Evolutionary conservation across 2,888 invertebrate genomes (phyloP).

Genomic region (Xestoiulus laeticollis): DNA sequence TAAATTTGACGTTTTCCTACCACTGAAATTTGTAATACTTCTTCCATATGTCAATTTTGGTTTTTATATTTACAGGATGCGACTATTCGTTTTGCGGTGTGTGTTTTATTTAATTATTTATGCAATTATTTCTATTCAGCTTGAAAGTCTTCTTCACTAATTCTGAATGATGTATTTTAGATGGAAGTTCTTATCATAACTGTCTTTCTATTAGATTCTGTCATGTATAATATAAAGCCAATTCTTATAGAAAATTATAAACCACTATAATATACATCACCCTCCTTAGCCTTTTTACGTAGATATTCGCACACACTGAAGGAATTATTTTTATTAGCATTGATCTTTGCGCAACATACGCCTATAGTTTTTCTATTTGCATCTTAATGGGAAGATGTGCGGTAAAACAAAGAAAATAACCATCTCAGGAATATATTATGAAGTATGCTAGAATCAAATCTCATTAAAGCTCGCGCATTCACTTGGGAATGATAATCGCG

Average conservation of each 20-base stretch:
- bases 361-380: constrained; percentile 2
- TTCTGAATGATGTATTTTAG: background rate
- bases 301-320: background rate
- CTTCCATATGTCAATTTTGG: background rate
- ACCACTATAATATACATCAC: background rate
- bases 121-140: background rate
- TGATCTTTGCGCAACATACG: constrained; percentile 21
- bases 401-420: constrained; percentile 32
- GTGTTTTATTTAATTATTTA: constrained; percentile 3
- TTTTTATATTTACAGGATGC: background rate
- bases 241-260: background rate
- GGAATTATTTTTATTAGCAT: constrained; percentile 24
- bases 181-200: background rate
- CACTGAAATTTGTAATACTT: background rate
- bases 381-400: background rate
- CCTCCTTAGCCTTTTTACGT: background rate
- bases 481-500: constrained; percentile 11
- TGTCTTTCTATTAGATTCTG: background rate
- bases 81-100: background rate
- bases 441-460: constrained; percentile 17
- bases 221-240: constrained; percentile 23
- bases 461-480: constrained; percentile 4
- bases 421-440: background rate
- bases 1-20: background rate
- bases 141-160: background rate